Conservation (phyloP, 2,797 vertebrate species). For the Sebastes nivosus region DNA sequence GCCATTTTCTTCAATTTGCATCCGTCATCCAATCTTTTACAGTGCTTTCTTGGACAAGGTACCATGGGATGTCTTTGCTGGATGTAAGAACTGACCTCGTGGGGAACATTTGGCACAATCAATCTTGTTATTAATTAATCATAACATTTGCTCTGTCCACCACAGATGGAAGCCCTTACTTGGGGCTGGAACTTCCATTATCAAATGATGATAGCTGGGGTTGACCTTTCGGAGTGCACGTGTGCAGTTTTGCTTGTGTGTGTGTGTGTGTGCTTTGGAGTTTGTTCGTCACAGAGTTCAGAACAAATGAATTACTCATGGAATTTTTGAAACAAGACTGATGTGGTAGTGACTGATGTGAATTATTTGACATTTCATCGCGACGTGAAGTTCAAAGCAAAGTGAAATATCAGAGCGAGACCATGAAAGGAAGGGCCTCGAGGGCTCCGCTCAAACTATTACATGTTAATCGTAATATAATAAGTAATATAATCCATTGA, state of each 20-base stretch:
- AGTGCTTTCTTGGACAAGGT: conserved; percentile 48
- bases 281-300: conserved; percentile 25
- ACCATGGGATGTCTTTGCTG: conserved; percentile 54
- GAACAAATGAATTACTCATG: conserved; percentile 40
- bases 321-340: background rate
- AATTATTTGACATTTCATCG: conserved; percentile 35
- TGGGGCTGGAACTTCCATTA: conserved; percentile 65
- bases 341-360: conserved; percentile 25
- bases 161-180: conserved; percentile 67
- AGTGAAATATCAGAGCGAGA: conserved; percentile 27
- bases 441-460: background rate
- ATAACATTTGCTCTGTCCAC: conserved; percentile 70
- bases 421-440: conserved; percentile 2
- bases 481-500: conserved; percentile 11
- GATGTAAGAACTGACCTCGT: conserved; percentile 46
- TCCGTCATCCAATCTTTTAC: conserved; percentile 58
- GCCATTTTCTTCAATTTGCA: conserved; percentile 52
- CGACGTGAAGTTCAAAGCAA: conserved; percentile 21
- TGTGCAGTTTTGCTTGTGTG: background rate
- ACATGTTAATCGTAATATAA: conserved; percentile 16
- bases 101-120: conserved; percentile 76
- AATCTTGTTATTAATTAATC: conserved; percentile 77
- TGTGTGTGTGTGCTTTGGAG: background rate
- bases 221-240: conserved; percentile 30
- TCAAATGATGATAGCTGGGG: conserved; percentile 52